Base-by-base conservation (phyloP, 2,113 vertebrate species). In the Variabilichromis moorii region DNA sequence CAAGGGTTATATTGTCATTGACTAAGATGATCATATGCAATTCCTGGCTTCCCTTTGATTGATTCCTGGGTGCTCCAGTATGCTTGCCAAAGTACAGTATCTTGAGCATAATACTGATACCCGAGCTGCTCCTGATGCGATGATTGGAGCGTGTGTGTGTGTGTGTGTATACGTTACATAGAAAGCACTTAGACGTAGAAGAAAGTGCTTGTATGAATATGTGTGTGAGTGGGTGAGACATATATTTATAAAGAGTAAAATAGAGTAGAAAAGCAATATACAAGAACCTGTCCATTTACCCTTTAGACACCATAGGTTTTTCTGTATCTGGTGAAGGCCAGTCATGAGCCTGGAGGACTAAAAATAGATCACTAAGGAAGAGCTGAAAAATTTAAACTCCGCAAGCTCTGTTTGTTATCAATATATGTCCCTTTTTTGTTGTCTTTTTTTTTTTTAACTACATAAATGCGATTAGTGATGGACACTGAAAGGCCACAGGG, bases 321-420 rank as follows among this genome's bases (percentile, higher is more conserved):
- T 47, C 73, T 85, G 45, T 80, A 66, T 78, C 35, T 86, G 51
- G 31, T 91, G 55, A 83, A 86, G 87, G 82, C 88, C 90, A 89
- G 81, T 63, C 71, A 79, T 47, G 63, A 91, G 45, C 85, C 17
- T 88, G 83, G 47, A 54, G 21, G 8, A 85, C 88, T 93, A 89
- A 93, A 92, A 95, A 90, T 90, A 92, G 79, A 66, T 42, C 40
- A 11, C 82, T 40, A 53, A 90, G 76, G 45, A 81, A 82, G 89
- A 90, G 51, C 85, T 83, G 73, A 83, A 81, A 86, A 68, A 16
- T 84, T 71, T 76, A 91, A 84, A 83, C 55, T n/a, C 9, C 4
- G 13, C 59, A 53, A 26, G 40, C 21, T 85, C 81, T 91, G 93
- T 87, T 89, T 86, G 24, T 42, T 71, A 87, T 88, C 78, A 86